Percentiles rank a stretch among this genome's conserved stretches.
These are phyloP conservation scores for Lethenteron reissneri DNA, from an alignment of 2,113 vertebrate genomes.

Conservation along the genomic window DNA sequence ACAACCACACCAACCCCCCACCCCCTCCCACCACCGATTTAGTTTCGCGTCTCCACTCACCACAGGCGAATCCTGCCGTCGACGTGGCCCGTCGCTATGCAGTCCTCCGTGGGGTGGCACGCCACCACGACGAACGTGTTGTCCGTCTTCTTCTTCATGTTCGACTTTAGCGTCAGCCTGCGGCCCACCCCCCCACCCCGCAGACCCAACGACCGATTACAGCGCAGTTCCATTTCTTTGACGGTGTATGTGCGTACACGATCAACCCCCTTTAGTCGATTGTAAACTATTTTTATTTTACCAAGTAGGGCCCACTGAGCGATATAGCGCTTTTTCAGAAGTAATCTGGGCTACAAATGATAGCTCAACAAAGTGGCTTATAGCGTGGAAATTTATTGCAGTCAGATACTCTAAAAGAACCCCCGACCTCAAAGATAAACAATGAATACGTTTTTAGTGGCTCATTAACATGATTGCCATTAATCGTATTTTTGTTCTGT, in stretches of 20 bases:
- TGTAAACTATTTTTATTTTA: too few relatives aligned
- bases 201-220: too few relatives aligned
- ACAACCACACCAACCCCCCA: neutral
- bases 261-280: too few relatives aligned
- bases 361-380: too few relatives aligned
- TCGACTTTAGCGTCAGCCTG: slow-evolving; percentile 40
- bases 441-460: slow-evolving; percentile 7
- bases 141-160: slow-evolving; percentile 30
- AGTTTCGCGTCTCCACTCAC: slow-evolving; percentile 18
- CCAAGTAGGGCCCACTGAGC: too few relatives aligned
- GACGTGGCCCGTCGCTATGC: slow-evolving; percentile 63
- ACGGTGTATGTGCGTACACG: too few relatives aligned
- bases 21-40: neutral
- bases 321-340: too few relatives aligned
- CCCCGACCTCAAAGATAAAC: slow-evolving; percentile 4
- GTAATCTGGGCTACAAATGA: too few relatives aligned
- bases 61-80: slow-evolving; percentile 83
- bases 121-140: slow-evolving; percentile 46
- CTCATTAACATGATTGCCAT: neutral
- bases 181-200: too few relatives aligned
- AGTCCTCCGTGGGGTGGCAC: slow-evolving; percentile 69
- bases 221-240: too few relatives aligned
- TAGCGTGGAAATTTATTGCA: too few relatives aligned
- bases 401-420: too few relatives aligned
- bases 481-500: neutral